Evolutionary conservation across 2,797 vertebrate species (phyloP), one percentile per base, ranked within the genome.

Genomic region (Poecilia wingei): DNA sequence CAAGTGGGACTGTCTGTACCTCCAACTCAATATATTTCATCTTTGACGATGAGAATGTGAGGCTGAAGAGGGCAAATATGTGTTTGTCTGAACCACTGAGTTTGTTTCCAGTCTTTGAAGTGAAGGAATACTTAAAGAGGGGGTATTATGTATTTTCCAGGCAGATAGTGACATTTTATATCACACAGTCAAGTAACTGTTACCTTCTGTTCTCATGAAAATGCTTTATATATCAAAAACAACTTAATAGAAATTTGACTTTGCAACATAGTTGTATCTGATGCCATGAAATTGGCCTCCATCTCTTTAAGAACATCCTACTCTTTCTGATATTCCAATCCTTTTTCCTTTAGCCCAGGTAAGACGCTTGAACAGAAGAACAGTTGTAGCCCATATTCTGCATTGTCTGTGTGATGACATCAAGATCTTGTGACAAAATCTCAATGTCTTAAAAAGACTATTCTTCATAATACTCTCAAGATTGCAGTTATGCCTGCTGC

Each of bases 11-110:
- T 93, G 87, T 94, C 92, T 93, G 91, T 87, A 91, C 86, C 84
- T 88, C 85, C 87, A 79, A 90, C 91, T 91, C 88, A 88, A 87
- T 92, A 93, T 92, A 92, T 94, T 92, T 94, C 89, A 93, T 93
- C 87, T 91, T 90, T 84, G 84, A 84, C 89, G 83, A 88, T 84
- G 88, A 89, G 84, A 79, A 77, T 72, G 72, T 81, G 82, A 84
- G 83, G 84, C 80, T 85, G 87, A 49, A 80, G 82, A 81, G 85
- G 72, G 74, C 66, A 84, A 86, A 84, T 86, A 83, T 86, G 77
- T 79, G 82, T 82, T 82, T 85, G 85, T 82, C 78, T 39, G 25
- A 84, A 83, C 78, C 84, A 71, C 61, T 31, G 77, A 72, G 59
- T 76, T 74, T 78, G 45, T 73, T 45, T 74, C 80, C 20, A 22